phyloP scores from a whole-genome alignment of 2,797 vertebrate species.

The Anableps anableps region DNA sequence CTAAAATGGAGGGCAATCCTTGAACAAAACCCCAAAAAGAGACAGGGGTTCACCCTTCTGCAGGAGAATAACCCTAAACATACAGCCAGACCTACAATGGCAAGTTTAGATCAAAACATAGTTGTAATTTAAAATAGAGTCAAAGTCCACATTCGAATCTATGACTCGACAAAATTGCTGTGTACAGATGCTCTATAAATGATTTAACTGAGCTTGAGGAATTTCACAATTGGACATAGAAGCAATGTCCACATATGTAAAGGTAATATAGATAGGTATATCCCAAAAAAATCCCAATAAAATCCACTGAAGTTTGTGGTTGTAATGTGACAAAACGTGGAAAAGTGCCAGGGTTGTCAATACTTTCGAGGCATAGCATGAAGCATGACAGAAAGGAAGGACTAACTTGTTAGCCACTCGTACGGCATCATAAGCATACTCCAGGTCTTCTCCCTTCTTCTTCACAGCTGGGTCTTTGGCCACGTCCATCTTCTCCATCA shows the following conservation, averaged over 20 bases:
- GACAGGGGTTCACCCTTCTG: no score
- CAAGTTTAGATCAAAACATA: no score
- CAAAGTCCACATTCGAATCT: no score
- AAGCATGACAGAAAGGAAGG: not conserved
- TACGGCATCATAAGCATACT: constrained; percentile 77
- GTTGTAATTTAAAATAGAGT: no score
- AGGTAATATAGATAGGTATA: not conserved
- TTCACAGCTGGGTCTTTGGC: constrained; percentile 72
- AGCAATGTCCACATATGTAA: not conserved
- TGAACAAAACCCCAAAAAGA: no score
- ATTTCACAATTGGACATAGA: no score
- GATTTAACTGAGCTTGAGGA: no score
- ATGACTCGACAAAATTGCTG: no score
- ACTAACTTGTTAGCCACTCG: constrained; percentile 86
- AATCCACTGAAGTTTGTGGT: not conserved
- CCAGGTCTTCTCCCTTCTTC: constrained; percentile 79
- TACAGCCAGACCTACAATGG: no score
- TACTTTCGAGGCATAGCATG: not conserved
- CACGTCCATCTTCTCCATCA: constrained; percentile 78
- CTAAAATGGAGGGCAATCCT: no score
- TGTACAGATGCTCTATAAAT: no score
- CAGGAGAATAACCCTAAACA: no score
- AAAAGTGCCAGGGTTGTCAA: not conserved
- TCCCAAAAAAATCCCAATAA: not conserved
- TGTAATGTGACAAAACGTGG: not conserved